Evolutionary conservation across 2,888 invertebrate species (phyloP).

Genomic region (Callyntrura guangdongensis): DNA sequence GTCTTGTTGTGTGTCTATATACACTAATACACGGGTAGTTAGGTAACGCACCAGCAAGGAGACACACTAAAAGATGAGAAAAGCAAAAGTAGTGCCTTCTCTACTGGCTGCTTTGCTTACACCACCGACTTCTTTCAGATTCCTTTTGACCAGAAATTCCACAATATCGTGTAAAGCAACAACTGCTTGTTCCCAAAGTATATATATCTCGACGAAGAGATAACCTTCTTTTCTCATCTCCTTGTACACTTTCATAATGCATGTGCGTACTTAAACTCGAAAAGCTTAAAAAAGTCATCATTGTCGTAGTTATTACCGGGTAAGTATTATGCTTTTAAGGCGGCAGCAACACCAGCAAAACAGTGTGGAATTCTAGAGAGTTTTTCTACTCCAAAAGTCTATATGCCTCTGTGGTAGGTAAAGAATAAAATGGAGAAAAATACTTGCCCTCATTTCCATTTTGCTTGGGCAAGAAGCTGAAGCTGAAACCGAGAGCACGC

Average conservation of each 20-base stretch:
- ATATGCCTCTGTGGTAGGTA: not conserved
- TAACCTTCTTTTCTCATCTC: constrained; percentile 25
- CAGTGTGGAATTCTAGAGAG: not conserved
- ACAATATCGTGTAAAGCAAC: not conserved
- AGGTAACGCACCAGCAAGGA: not conserved
- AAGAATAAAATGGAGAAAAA: not conserved
- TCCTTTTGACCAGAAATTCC: not conserved
- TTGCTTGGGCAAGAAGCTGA: not conserved
- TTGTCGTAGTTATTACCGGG: not conserved
- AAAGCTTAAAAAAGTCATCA: constrained; percentile 4
- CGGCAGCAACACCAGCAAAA: not conserved
- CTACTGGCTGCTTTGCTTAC: not conserved
- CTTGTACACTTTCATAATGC: not conserved
- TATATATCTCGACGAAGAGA: not conserved
- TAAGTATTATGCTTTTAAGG: not conserved
- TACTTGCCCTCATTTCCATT: constrained; percentile 47
- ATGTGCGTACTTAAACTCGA: not conserved
- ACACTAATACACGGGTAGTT: not conserved
- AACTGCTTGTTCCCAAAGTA: not conserved
- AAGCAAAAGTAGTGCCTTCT: not conserved
- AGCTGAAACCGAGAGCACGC: not conserved
- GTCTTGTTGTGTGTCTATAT: not conserved
- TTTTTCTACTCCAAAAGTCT: not conserved
- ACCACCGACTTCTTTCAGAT: constrained; percentile 14
- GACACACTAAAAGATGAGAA: no score